phyloP scores from a whole-genome alignment of 2,888 invertebrate species.

The Ernsta delagoae region DNA sequence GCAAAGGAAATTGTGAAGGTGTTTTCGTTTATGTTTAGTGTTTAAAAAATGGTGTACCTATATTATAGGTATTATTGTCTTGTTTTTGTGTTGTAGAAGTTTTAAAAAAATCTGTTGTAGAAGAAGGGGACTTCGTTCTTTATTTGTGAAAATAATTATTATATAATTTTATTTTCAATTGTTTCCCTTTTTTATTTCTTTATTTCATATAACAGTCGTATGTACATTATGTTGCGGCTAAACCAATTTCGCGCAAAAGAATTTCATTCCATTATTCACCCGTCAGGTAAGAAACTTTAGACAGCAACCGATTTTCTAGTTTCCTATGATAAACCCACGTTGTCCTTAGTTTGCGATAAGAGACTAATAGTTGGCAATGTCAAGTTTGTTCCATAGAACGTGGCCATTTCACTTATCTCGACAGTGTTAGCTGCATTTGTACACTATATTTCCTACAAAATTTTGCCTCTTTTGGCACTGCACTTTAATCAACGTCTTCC shows the following conservation, averaged over 20 bases:
- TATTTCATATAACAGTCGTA: background rate
- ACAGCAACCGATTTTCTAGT: background rate
- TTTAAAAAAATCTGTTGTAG: no score
- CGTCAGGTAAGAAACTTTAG: background rate
- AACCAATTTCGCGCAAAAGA: background rate
- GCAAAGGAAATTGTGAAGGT: conserved; percentile 1
- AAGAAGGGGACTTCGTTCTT: no score
- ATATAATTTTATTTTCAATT: no score
- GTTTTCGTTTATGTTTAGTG: conserved; percentile 1
- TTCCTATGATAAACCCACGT: background rate
- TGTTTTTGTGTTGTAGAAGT: no score
- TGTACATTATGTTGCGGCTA: background rate
- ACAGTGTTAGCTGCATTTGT: conserved; percentile 23
- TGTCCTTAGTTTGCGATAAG: conserved; percentile 20
- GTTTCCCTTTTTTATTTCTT: no score
- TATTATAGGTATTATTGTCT: no score
- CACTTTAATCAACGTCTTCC: conserved; percentile 24
- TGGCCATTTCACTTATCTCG: conserved; percentile 33
- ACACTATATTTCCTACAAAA: conserved; percentile 21
- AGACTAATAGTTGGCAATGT: conserved; percentile 34
- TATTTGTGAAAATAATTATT: no score
- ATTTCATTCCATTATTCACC: background rate
- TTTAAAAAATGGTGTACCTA: background rate
- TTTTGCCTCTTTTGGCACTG: conserved; percentile 13
- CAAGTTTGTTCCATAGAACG: conserved; percentile 28